Evolutionary conservation across 2,797 vertebrate species (phyloP), one percentile per base, ranked within the genome.

Genomic region (Varecia variegata): DNA sequence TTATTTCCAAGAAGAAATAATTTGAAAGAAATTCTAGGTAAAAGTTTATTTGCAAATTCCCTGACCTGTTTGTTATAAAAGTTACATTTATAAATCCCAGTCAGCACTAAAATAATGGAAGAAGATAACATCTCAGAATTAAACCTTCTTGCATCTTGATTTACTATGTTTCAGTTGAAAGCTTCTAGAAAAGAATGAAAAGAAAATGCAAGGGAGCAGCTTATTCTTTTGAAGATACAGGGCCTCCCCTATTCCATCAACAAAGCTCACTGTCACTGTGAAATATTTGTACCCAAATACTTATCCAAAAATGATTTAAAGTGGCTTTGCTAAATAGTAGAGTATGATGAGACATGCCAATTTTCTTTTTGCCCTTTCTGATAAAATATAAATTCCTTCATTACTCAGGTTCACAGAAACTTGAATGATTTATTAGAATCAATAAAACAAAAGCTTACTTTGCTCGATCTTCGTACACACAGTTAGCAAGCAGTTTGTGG

Each of bases 391-490:
- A 84, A 93, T 81, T 82, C 45, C 35, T 86, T 93, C 45, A 92
- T 71, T 90, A 91, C 17, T 89, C 38, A 67, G 56, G 82, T 60
- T 97, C 35, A 90, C 35, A 96, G 87, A 97, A 94, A 93, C 40
- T 54, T 93, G 81, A 92, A 94, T 74, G n/a, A 67, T 94, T 91
- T 74, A 94, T 87, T 56, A 96, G n/a, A 60, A 93, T 86, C 77
- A 52, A 92, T 82, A 93, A 94, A 96, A 90, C 5, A 11, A 77
- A 90, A 95, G 70, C 98, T 98, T 99, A 99, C 99, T 99, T 99
- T 94, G 98, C 96, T 77, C 90, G 95, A 98, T 99, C 99, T 0
- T 98, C 97, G 56, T 99, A 98, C 0, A n/a, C 7, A 81, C 99
- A 98, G 56, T 94, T 96, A 74, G 97, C 97, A 96, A 97, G 76